A percentile compares a stretch with the other conserved stretches of the same genome.
Conservation (phyloP, 2,113 vertebrate genomes). For the Cariama cristata region DNA sequence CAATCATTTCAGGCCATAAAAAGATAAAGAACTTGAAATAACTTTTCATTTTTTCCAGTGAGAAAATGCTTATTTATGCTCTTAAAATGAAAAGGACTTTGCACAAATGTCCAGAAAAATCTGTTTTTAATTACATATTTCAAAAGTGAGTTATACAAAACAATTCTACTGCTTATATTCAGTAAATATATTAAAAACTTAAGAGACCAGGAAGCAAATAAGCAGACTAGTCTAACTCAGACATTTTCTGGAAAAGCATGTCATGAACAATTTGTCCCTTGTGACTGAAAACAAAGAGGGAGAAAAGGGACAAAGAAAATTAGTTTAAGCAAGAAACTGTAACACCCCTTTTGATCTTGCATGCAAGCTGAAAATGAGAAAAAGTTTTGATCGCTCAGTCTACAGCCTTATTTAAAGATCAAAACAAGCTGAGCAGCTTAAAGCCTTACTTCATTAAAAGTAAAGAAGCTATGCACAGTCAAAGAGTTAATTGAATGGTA, state of each 20-base stretch:
- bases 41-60: background rate
- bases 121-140: slow-evolving; percentile 38
- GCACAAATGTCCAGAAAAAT: background rate
- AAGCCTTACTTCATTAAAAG: slow-evolving; percentile 16
- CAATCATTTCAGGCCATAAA: slow-evolving; percentile 42
- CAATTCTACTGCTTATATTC: background rate
- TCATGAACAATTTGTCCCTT: background rate
- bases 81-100: slow-evolving; percentile 10
- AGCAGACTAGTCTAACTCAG: background rate
- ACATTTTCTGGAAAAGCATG: slow-evolving; percentile 16
- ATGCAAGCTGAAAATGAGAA: slow-evolving; percentile 14
- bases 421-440: slow-evolving; percentile 25
- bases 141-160: slow-evolving; percentile 26
- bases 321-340: slow-evolving; percentile 26
- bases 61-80: slow-evolving; percentile 12
- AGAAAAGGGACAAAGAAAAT: background rate
- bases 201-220: background rate
- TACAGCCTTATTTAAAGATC: slow-evolving; percentile 17
- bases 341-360: slow-evolving; percentile 38
- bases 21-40: slow-evolving; percentile 32
- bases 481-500: background rate
- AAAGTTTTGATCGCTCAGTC: background rate
- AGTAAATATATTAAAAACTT: slow-evolving; percentile 31
- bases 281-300: background rate
- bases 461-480: background rate